A percentile compares a stretch with the other conserved stretches of the same genome.
Evolutionary conservation across 2,888 invertebrate genomes (phyloP).

Genomic region (Apamea sordens): DNA sequence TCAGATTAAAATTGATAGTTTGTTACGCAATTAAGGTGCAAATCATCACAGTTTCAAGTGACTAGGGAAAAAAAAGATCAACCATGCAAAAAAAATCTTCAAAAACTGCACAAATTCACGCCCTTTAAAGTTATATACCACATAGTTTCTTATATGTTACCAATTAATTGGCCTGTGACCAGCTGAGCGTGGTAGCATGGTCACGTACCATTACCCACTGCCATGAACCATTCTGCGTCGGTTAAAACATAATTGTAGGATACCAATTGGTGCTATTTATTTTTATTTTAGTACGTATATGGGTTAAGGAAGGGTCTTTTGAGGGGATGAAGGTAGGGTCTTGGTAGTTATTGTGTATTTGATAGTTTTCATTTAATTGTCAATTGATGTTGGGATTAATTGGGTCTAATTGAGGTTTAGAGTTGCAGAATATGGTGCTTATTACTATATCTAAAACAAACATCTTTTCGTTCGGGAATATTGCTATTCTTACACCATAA

Average conservation of each 20-base stretch:
- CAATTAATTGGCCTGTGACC: slow-evolving; percentile 70
- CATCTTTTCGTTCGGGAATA: background rate
- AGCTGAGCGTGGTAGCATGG: slow-evolving; percentile 76
- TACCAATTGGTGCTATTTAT: slow-evolving; percentile 71
- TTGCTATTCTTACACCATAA: background rate
- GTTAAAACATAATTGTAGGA: slow-evolving; percentile 79
- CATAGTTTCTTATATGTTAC: slow-evolving; percentile 65
- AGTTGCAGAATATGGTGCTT: no score
- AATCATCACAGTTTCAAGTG: no score
- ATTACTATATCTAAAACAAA: background rate
- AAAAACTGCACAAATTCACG: slow-evolving; percentile 21
- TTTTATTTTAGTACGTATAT: slow-evolving; percentile 62
- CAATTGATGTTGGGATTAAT: background rate
- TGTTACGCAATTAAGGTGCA: no score
- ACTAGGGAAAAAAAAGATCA: background rate
- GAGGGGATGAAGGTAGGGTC: slow-evolving; percentile 19
- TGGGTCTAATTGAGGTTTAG: background rate
- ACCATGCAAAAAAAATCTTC: background rate
- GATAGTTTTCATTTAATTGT: slow-evolving; percentile 4
- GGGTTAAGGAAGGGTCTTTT: slow-evolving; percentile 37
- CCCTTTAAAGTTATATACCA: slow-evolving; percentile 57
- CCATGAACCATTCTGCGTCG: slow-evolving; percentile 76
- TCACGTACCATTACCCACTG: slow-evolving; percentile 79
- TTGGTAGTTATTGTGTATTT: slow-evolving; percentile 14
- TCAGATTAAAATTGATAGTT: no score